These are phyloP conservation scores for Muraenolepis orangiensis DNA, from an alignment of 2,797 vertebrate genomes.

Conservation along the genomic window DNA sequence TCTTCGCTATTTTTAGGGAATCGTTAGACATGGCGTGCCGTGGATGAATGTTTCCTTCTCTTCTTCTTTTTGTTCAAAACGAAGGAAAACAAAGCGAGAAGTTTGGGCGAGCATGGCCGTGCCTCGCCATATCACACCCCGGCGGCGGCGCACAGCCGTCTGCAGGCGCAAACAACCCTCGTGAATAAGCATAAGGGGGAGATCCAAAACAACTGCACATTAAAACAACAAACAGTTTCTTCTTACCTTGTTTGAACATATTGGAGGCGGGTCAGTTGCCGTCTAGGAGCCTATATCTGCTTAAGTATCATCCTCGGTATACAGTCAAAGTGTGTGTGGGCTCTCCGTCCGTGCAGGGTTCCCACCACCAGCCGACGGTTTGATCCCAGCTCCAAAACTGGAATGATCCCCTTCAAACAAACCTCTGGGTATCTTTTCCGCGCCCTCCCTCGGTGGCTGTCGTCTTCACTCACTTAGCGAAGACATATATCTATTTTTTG, in stretches of 20 bases:
- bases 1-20: conserved; percentile 68
- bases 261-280: conserved; percentile 55
- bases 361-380: too few species aligned
- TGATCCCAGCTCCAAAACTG: neutral
- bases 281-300: conserved; percentile 47
- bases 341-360: too few species aligned
- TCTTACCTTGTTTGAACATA: conserved; percentile 67
- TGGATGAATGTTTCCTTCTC: conserved; percentile 60
- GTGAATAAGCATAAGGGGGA: too few species aligned
- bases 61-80: neutral
- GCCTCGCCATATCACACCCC: too few species aligned
- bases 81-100: neutral
- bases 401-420: conserved; percentile 36
- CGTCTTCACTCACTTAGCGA: conserved; percentile 21
- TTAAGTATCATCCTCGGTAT: conserved; percentile 52
- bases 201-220: neutral
- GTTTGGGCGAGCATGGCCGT: neutral
- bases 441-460: conserved; percentile 31
- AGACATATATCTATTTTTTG: too few species aligned
- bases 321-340: neutral
- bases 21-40: conserved; percentile 57
- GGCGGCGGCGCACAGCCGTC: too few species aligned
- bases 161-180: neutral
- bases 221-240: conserved; percentile 17
- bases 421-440: conserved; percentile 29